Evolutionary conservation across 2,888 invertebrate species (phyloP), one percentile per base, ranked within the genome.

Genomic region (Drosophila nr. medialis): DNA sequence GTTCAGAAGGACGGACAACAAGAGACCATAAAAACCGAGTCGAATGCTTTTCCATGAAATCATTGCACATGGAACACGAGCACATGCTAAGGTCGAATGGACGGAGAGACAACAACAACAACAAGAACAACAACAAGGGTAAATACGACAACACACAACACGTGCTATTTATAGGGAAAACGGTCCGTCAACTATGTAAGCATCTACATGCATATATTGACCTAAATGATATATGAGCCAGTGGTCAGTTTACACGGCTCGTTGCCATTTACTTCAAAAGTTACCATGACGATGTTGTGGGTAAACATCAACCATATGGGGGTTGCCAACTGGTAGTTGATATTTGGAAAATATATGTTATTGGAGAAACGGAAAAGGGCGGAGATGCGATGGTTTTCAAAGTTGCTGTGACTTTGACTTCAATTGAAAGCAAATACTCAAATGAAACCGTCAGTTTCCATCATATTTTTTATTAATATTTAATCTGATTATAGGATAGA

Each of bases 121-220:
- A 4, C 42, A 42, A 45, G 13, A 10, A 51, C 24, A 51, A 5
- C 38, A 30, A 36, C 18, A 34, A 11, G 27, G 40, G 34, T 40
- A 61, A 66, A 50, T 36, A 27, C 36, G 36, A 55, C 36, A 55
- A 55, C 61, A 60, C 21, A 54, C 30, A 79, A 81, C 88, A 85
- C 88, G 89, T 85, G 88, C 84, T 88, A 88, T 86, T 88, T 88
- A 88, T 80, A 72, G 64, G 80, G 89, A 85, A 85, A 83, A 68
- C 55, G 63, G 40, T n/a, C 50, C 53, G 65, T 66, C 64, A 67
- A 54, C 69, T 63, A 68, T 58, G 40, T 48, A 51, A 30, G 34
- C 45, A 45, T 45, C 15, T 24, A 24, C 45, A 45, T 15, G 15
- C 45, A 45, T 4, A 4, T 45, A 45, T 45, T 45, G 49, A 50